Evolutionary conservation across 2,888 invertebrate species (phyloP).

Genomic region (Pseudoips prasinana): DNA sequence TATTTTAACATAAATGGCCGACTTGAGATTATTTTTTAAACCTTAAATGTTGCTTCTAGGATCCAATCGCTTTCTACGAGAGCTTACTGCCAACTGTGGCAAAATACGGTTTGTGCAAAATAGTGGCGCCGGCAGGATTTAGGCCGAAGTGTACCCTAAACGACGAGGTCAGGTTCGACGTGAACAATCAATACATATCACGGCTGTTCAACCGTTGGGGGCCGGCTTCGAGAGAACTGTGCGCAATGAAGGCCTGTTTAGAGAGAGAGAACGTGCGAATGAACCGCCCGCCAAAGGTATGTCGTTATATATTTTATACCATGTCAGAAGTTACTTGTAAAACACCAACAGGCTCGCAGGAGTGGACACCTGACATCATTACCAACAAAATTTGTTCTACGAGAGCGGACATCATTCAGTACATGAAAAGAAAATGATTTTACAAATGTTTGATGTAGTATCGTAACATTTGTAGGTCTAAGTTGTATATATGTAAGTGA

Average conservation of each 20-base stretch:
- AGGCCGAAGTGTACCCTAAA: conserved; percentile 89
- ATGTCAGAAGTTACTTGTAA: too few species aligned
- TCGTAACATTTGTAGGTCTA: too few species aligned
- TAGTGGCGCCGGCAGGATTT: conserved; percentile 91
- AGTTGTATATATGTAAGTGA: too few species aligned
- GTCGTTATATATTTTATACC: conserved; percentile 28
- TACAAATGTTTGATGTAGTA: too few species aligned
- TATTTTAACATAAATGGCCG: too few species aligned
- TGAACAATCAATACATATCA: conserved; percentile 94
- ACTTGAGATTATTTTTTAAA: too few species aligned
- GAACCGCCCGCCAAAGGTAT: conserved; percentile 89
- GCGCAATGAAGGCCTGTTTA: conserved; percentile 91
- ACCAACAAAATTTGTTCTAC: too few species aligned
- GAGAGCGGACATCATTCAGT: too few species aligned
- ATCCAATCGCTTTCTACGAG: conserved; percentile 93
- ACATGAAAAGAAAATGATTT: too few species aligned
- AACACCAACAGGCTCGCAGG: too few species aligned
- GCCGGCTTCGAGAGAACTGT: conserved; percentile 90
- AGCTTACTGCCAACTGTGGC: conserved; percentile 89
- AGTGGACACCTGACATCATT: too few species aligned
- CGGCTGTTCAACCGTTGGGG: conserved; percentile 95
- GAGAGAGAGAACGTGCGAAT: conserved; percentile 89
- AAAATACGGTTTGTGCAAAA: conserved; percentile 92
- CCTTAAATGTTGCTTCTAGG: conserved; percentile 58
- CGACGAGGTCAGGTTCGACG: conserved; percentile 93